Percentiles rank a stretch among this genome's conserved stretches.
phyloP scores from a whole-genome alignment of 2,113 vertebrate species.

The Pundamilia nyererei region DNA sequence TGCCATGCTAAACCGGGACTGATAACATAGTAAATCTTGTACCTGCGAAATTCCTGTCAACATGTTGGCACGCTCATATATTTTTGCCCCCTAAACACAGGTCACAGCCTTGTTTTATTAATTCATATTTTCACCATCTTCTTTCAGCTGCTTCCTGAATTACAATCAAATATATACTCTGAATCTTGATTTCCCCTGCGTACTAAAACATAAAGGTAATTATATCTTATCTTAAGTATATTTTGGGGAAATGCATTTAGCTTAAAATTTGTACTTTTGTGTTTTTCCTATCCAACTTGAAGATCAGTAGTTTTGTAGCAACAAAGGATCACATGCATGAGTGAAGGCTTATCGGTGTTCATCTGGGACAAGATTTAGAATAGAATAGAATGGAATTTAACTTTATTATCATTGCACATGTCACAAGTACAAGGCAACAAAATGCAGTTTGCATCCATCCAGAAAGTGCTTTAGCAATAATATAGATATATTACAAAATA shows the following conservation, averaged over 20 bases:
- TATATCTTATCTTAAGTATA: accelerated
- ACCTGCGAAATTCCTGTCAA: not conserved
- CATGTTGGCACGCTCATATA: not conserved
- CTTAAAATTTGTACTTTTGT: not conserved
- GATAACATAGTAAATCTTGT: not conserved
- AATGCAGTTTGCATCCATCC: not conserved
- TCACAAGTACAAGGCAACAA: accelerated
- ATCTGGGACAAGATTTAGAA: not conserved
- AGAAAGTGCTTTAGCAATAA: not conserved
- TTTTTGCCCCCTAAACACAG: not conserved
- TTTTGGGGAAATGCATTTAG: not conserved
- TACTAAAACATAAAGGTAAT: not conserved
- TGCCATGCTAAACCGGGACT: not conserved
- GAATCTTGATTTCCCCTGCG: not conserved
- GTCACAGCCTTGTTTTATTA: not conserved
- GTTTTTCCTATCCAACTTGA: not conserved
- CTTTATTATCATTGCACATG: not conserved
- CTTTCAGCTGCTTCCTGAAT: not conserved
- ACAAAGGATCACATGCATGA: not conserved
- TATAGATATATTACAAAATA: not conserved
- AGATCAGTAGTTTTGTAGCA: not conserved
- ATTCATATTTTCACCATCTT: not conserved
- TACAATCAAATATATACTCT: not conserved
- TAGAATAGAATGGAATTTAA: not conserved
- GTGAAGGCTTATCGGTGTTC: not conserved